Base-by-base conservation (phyloP, 2,888 invertebrate species). In the Tuta absoluta region DNA sequence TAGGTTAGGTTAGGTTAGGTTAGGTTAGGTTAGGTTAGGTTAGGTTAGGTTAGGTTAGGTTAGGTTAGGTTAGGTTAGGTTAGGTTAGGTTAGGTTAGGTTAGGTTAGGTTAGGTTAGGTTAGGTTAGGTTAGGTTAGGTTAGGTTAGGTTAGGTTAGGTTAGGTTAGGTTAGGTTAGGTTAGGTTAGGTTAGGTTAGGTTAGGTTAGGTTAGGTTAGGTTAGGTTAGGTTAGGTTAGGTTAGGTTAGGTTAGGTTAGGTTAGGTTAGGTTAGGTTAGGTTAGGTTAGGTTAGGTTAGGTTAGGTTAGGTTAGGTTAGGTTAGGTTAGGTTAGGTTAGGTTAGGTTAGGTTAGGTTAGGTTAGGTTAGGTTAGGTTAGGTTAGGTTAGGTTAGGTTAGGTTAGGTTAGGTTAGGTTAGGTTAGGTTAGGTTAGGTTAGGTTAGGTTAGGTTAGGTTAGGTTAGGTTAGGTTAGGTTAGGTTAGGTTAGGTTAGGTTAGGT, bases 401-500 rank as follows among this genome's bases (percentile, higher is more conserved):
- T 65, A 67, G 66, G 65, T 66, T 67, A 65, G 65, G 66, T 65
- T 24, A 61, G 65, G 59, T 59, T 45, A 64, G 63, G 62, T 51
- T 48, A 51, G 62, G 53, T 65, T 60, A 60, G 63, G 63, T 48
- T 60, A 14, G 48, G 33, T 66, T 63, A 61, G 67, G 60, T 65
- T 68, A 63, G 65, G 65, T 65, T 65, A 58, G 66, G 63, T 68
- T 66, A 65, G 66, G 66, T 66, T 65, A 62, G 68, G 67, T 70
- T 67, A 67, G 70, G 68, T 69, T 68, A 65, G 68, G 70, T 67
- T 67, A 67, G 67, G 70, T 70, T 70, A 67, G 70, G 70, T 68
- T 68, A 67, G 70, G 70, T 69, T 69, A 67, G 68, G 69, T 72
- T 72, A 71, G 72, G 72, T 72, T 72, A 71, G 71, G 72, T 72